Evolutionary conservation across 2,113 vertebrate genomes (phyloP).

Genomic region (Chionomys nivalis): DNA sequence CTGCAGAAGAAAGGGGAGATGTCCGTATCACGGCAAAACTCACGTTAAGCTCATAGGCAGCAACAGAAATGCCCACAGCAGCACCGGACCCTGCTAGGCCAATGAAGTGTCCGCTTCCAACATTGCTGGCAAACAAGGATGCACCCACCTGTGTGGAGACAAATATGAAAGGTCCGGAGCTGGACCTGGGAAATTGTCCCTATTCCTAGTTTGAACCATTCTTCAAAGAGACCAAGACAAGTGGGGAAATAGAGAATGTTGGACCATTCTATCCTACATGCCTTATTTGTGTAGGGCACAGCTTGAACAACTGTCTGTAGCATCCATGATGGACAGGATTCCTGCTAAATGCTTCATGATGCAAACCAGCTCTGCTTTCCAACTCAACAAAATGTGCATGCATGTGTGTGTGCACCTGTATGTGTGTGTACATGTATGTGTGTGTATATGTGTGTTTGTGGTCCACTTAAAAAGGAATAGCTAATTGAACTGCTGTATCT

Average conservation of each 20-base stretch:
- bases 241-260: background rate
- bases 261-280: background rate
- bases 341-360: background rate
- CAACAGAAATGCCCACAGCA: slow-evolving; percentile 91
- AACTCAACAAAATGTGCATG: background rate
- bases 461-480: background rate
- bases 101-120: slow-evolving; percentile 97
- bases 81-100: slow-evolving; percentile 97
- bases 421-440: background rate
- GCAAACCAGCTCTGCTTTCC: background rate
- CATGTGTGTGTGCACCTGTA: background rate
- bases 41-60: slow-evolving; percentile 96
- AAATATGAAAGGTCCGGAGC: background rate
- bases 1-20: background rate
- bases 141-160: slow-evolving; percentile 91
- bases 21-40: slow-evolving; percentile 52
- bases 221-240: background rate
- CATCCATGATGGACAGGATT: accelerated
- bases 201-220: background rate
- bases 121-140: slow-evolving; percentile 97
- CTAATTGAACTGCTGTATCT: background rate
- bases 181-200: background rate
- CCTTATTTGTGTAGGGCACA: background rate
- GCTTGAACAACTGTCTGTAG: background rate
- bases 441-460: background rate